phyloP scores from a whole-genome alignment of 2,113 vertebrate species.

The Plecturocebus donacophilus region DNA sequence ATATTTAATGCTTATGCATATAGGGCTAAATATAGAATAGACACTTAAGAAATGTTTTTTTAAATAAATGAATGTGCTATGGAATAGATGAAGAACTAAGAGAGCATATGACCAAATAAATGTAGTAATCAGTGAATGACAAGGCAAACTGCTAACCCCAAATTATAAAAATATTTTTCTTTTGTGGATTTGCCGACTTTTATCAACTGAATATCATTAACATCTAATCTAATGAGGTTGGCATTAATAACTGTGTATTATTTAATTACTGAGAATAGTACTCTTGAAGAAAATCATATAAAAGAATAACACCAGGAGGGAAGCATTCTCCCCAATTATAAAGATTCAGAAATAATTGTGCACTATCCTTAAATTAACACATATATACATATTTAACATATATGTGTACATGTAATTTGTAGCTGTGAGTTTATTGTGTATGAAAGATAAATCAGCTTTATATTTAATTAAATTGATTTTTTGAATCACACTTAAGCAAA shows the following conservation, averaged over 20 bases:
- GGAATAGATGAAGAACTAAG: neutral
- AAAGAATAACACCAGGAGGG: neutral
- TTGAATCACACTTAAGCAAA: neutral
- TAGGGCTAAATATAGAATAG: neutral
- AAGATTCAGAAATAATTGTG: neutral
- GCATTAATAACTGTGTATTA: neutral
- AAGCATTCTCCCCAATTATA: neutral
- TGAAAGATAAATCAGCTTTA: neutral
- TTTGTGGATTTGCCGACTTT: neutral
- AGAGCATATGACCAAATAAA: neutral
- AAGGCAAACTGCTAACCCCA: neutral
- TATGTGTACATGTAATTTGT: neutral
- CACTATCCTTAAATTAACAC: neutral
- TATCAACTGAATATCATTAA: neutral
- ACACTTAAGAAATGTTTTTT: neutral
- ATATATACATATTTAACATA: neutral
- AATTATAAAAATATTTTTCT: neutral
- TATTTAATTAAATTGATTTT: neutral
- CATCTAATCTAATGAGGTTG: neutral
- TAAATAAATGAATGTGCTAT: neutral
- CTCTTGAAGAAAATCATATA: neutral
- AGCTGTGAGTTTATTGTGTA: neutral
- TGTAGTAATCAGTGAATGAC: neutral
- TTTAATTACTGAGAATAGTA: neutral
- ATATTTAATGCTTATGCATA: neutral